Evolutionary conservation across 1,140 invertebrate species (phyloP).

Genomic region (Lepidurus apus): DNA sequence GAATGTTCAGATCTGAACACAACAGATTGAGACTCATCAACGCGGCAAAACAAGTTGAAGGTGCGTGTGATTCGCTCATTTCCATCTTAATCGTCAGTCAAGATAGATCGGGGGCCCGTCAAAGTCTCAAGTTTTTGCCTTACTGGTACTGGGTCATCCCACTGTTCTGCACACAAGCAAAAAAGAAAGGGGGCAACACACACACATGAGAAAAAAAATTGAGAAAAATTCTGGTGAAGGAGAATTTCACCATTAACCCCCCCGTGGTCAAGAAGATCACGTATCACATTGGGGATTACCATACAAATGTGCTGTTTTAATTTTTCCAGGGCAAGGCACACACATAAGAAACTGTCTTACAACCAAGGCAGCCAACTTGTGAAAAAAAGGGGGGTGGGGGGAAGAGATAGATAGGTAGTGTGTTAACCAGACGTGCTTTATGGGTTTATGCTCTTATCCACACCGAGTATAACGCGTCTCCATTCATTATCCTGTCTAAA

Average conservation of each 20-base stretch:
- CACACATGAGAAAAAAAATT: not conserved
- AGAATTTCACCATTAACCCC: constrained; percentile 10
- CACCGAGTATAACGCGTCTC: not conserved
- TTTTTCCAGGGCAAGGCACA: constrained; percentile 7
- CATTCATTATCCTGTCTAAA: constrained; percentile 10
- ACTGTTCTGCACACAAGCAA: not conserved
- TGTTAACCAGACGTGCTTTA: constrained; percentile 8
- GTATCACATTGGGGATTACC: constrained; percentile 15
- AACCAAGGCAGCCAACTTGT: not conserved
- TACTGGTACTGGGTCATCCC: not conserved
- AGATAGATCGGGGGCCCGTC: not conserved
- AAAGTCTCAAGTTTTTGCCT: not conserved
- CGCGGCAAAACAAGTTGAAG: too few relatives aligned
- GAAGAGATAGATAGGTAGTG: not conserved
- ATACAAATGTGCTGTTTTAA: constrained; percentile 22
- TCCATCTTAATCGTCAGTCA: not conserved
- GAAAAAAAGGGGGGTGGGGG: not conserved
- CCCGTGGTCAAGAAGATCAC: constrained; percentile 14
- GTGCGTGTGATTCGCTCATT: constrained; percentile 1
- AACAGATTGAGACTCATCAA: too few relatives aligned
- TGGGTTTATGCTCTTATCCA: not conserved
- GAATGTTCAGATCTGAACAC: too few relatives aligned
- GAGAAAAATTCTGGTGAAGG: not conserved
- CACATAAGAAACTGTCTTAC: not conserved
- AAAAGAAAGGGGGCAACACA: not conserved